Evolutionary conservation across 2,113 vertebrate genomes (phyloP).

Genomic region (Dipodomys merriami): DNA sequence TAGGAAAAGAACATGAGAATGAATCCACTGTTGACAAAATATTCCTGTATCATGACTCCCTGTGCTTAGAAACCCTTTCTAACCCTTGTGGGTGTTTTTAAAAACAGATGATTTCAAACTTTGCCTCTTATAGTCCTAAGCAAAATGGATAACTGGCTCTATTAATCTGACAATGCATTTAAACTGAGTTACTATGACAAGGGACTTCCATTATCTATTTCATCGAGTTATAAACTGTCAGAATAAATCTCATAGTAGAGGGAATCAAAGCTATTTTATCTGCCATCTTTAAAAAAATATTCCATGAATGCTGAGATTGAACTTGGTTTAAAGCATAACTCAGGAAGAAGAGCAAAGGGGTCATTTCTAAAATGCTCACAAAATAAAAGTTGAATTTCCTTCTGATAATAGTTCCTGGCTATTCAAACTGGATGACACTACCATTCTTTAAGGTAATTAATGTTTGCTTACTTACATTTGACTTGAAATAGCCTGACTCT

Average conservation of each 20-base stretch:
- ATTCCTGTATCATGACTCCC: not conserved
- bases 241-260: constrained; percentile 78
- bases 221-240: constrained; percentile 80
- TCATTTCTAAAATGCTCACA: not conserved
- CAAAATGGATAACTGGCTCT: constrained; percentile 76
- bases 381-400: not conserved
- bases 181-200: constrained; percentile 82
- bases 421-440: not conserved
- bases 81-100: constrained; percentile 57
- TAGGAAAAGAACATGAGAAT: not conserved
- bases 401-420: not conserved
- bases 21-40: not conserved
- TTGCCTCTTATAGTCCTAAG: constrained; percentile 67
- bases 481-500: not conserved
- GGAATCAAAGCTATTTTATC: constrained; percentile 75
- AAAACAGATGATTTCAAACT: constrained; percentile 66
- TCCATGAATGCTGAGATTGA: constrained; percentile 73
- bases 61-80: constrained; percentile 39
- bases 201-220: constrained; percentile 82
- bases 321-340: not conserved
- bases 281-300: constrained; percentile 65
- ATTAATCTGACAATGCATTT: constrained; percentile 81
- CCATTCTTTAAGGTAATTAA: not conserved
- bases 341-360: not conserved
- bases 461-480: not conserved